Evolutionary conservation across 2,888 invertebrate species (phyloP), one percentile per base, ranked within the genome.

Genomic region (Pecten maximus): DNA sequence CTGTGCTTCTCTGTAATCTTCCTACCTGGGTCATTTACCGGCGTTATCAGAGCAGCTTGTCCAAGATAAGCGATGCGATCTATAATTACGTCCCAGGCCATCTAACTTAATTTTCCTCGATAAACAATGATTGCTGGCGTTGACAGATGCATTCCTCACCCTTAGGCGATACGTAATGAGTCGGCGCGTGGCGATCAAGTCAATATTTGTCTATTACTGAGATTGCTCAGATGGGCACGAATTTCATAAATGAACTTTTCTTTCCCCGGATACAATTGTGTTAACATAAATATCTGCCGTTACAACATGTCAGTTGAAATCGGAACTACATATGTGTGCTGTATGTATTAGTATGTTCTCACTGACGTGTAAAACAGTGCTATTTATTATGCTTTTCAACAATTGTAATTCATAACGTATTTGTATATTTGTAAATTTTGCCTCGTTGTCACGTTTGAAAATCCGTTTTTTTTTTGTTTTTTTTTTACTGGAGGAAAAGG

Each of bases 71-170:
- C n/a, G 10, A 74, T 0, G 74, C 74, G 74, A 74, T 74, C 74
- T 74, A 74, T 74, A 74, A 74, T 74, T 23, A 74, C 74, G 74
- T 74, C 74, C 2, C 74, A 74, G 35, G 74, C 74, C 28, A 74
- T 74, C 74, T 10, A 74, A 74, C 74, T 74, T 74, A 74, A 74
- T 74, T 74, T 74, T 74, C 74, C 74, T 74, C 35, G 28, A 74
- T 74, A 74, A 74, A 74, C 74, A 74, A 28, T 28, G 12, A 35
- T 74, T 74, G 74, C 35, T 74, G 74, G 12, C 35, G 74, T 35
- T 74, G 74, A 74, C 74, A 74, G 74, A 35, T 15, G 10, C 28
- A 74, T 74, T 28, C 74, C 28, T 74, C 74, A 74, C 74, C 74
- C 74, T 35, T 10, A 19, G 74, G 74, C 74, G 74, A 2, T 74